These are phyloP conservation scores for Hemichromis elongatus DNA, from an alignment of 2,113 vertebrate species.

Conservation along the genomic window DNA sequence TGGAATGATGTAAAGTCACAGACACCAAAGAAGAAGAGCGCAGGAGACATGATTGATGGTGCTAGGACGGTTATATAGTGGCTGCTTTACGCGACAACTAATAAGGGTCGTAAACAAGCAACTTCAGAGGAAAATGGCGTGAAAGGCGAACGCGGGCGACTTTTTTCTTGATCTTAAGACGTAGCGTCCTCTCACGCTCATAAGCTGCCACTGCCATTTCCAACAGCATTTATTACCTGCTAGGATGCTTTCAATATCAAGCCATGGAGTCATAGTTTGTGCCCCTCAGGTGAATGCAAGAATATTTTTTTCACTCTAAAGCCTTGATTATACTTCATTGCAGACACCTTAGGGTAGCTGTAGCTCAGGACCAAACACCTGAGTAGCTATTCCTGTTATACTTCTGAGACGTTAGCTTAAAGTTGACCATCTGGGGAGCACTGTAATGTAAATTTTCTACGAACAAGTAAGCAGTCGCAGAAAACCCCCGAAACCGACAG, in stretches of 20 bases:
- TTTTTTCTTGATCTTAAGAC: background rate
- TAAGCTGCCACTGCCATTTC: background rate
- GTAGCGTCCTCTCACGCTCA: background rate
- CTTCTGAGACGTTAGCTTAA: background rate
- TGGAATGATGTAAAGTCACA: background rate
- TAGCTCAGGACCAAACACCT: background rate
- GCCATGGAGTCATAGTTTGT: background rate
- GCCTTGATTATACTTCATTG: background rate
- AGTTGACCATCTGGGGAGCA: background rate
- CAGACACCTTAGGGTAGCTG: background rate
- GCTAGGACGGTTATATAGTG: background rate
- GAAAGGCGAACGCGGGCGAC: background rate
- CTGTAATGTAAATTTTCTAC: background rate
- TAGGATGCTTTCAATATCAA: background rate
- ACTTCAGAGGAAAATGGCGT: background rate
- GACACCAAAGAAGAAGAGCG: background rate
- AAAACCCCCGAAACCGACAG: background rate
- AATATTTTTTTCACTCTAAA: background rate
- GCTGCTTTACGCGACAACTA: background rate
- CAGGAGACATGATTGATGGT: background rate
- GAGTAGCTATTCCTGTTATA: background rate
- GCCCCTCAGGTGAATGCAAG: background rate
- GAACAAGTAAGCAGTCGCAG: fast-evolving
- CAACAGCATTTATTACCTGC: slow-evolving; percentile 4
- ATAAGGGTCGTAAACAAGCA: background rate